Conservation (phyloP, 2,888 invertebrate species). For the Athalia rosae region DNA sequence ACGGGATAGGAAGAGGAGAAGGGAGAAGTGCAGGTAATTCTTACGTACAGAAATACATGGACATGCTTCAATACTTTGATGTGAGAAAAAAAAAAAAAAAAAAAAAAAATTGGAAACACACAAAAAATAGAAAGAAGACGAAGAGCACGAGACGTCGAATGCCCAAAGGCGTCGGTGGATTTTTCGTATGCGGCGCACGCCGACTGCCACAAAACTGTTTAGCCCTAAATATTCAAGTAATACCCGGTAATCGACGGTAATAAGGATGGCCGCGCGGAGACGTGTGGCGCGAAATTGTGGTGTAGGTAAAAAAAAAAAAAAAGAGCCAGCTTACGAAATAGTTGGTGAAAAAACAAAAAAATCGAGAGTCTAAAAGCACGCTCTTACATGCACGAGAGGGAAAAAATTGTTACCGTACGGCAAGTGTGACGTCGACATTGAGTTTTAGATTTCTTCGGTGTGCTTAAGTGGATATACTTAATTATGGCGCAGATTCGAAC, state of each 20-base stretch:
- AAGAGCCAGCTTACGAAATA: background rate
- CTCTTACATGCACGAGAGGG: no score
- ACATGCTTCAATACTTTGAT: background rate
- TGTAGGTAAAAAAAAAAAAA: conserved; percentile 2
- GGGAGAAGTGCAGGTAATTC: no score
- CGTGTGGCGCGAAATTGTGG: background rate
- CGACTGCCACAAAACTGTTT: conserved; percentile 59
- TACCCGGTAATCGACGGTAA: conserved; percentile 66
- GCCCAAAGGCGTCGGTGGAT: conserved; percentile 46
- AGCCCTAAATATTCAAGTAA: conserved; percentile 68
- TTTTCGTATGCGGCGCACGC: conserved; percentile 63
- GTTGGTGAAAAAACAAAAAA: background rate
- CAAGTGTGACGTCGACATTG: no score
- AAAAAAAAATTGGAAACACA: background rate
- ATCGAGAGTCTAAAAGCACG: background rate
- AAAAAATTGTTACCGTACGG: no score
- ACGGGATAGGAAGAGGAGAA: conserved; percentile 37
- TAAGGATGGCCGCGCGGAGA: conserved; percentile 53
- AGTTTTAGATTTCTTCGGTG: no score
- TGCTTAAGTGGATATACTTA: background rate
- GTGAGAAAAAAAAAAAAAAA: background rate
- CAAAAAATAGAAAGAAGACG: conserved; percentile 36
- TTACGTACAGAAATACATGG: background rate
- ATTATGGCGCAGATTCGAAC: background rate
- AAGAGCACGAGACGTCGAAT: conserved; percentile 37